A percentile compares a stretch with the other conserved stretches of the same genome.
These are phyloP conservation scores for Heliothis peltigera DNA, from an alignment of 2,888 invertebrate genomes.

Conservation along the genomic window DNA sequence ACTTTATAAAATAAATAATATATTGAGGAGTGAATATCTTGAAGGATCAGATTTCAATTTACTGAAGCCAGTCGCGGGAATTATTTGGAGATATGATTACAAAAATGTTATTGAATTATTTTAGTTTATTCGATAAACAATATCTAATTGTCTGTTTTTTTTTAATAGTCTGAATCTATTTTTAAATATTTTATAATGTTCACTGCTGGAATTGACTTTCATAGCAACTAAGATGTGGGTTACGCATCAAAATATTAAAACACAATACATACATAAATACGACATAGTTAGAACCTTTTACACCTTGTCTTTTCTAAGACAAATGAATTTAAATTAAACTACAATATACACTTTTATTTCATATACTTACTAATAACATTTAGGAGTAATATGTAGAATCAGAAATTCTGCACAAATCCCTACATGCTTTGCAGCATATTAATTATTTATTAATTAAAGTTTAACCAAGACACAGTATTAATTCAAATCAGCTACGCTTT, in stretches of 20 bases:
- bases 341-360: too few relatives aligned
- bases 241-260: too few relatives aligned
- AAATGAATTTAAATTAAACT: too few relatives aligned
- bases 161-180: too few relatives aligned
- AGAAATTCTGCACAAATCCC: background rate
- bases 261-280: too few relatives aligned
- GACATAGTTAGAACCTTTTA: too few relatives aligned
- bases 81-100: background rate
- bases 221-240: too few relatives aligned
- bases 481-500: slow-evolving; percentile 46
- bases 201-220: too few relatives aligned
- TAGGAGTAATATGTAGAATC: background rate
- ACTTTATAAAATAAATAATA: slow-evolving; percentile 11
- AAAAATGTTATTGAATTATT: background rate
- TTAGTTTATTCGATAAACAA: background rate
- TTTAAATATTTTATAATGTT: too few relatives aligned
- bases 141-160: background rate
- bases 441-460: slow-evolving; percentile 5
- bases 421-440: background rate
- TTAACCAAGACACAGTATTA: slow-evolving; percentile 28
- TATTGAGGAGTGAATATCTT: background rate
- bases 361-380: too few relatives aligned
- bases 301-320: too few relatives aligned
- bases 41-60: slow-evolving; percentile 7
- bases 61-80: background rate